phyloP scores from a whole-genome alignment of 1,140 invertebrate species.

The Trinorchestia longiramus region DNA sequence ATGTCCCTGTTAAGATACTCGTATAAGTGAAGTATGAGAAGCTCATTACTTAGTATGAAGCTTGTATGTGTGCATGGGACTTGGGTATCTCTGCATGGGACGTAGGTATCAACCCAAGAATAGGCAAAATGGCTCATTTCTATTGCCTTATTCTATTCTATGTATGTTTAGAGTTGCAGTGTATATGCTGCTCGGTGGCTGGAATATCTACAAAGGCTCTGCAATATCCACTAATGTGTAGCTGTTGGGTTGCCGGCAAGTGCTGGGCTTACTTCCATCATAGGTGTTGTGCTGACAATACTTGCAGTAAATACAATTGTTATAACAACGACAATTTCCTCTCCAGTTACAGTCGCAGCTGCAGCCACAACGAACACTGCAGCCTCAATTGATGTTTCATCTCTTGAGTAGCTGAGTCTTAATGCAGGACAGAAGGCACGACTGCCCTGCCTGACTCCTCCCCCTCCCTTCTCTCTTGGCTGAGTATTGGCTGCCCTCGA shows the following conservation, averaged over 20 bases:
- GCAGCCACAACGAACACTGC: not conserved
- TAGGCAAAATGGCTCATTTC: no score
- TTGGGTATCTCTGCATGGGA: not conserved
- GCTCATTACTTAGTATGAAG: not conserved
- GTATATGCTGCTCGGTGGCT: not conserved
- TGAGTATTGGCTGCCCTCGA: not conserved
- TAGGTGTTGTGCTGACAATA: not conserved
- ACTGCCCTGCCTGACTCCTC: not conserved
- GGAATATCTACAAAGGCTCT: not conserved
- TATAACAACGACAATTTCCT: not conserved
- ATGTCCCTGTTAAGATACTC: no score
- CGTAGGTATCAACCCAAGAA: no score
- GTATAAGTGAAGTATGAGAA: not conserved
- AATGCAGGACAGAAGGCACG: not conserved
- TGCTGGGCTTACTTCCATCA: not conserved
- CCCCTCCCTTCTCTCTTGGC: not conserved
- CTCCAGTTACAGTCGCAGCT: not conserved
- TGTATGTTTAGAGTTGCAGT: no score
- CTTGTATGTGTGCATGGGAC: not conserved
- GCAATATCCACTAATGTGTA: not conserved
- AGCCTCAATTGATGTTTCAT: not conserved
- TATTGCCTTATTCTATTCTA: no score
- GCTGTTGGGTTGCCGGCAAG: no score
- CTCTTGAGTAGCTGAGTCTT: slow-evolving; percentile 27
- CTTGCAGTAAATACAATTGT: not conserved